phyloP scores from a whole-genome alignment of 2,797 vertebrate genomes.

The Falco biarmicus region DNA sequence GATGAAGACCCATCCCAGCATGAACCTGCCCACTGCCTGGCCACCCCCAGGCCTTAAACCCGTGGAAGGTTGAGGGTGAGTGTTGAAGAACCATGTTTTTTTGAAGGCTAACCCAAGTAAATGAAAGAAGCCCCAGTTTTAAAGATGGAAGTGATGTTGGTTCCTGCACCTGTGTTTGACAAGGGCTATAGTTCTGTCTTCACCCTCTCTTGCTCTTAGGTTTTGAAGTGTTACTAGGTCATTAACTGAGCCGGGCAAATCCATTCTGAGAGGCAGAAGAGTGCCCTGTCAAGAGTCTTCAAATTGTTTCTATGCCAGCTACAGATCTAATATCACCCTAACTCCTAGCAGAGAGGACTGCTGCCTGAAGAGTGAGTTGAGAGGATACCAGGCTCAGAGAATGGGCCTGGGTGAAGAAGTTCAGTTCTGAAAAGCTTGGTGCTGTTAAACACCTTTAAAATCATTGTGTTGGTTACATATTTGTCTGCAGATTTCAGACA shows the following conservation, averaged over 20 bases:
- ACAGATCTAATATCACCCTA: background rate
- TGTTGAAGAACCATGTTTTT: background rate
- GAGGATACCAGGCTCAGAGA: background rate
- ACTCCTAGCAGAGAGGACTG: background rate
- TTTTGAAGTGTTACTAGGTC: background rate
- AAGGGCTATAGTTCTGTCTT: background rate
- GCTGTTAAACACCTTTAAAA: background rate
- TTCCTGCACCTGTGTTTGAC: background rate
- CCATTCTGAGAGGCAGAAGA: background rate
- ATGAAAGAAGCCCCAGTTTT: background rate
- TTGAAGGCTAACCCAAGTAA: background rate
- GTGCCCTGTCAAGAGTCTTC: background rate
- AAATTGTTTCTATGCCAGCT: background rate
- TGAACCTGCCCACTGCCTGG: background rate
- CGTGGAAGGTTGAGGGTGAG: background rate
- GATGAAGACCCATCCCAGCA: background rate
- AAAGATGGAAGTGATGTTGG: accelerated
- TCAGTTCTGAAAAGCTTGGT: background rate
- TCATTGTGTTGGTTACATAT: background rate
- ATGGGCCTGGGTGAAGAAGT: background rate
- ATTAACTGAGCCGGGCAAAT: background rate
- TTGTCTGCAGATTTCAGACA: background rate
- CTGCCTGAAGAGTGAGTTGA: background rate
- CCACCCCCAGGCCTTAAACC: background rate
- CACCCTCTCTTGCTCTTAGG: background rate